These are phyloP conservation scores for Siphonodentalium dalli DNA, from an alignment of 2,888 invertebrate genomes.

Conservation along the genomic window DNA sequence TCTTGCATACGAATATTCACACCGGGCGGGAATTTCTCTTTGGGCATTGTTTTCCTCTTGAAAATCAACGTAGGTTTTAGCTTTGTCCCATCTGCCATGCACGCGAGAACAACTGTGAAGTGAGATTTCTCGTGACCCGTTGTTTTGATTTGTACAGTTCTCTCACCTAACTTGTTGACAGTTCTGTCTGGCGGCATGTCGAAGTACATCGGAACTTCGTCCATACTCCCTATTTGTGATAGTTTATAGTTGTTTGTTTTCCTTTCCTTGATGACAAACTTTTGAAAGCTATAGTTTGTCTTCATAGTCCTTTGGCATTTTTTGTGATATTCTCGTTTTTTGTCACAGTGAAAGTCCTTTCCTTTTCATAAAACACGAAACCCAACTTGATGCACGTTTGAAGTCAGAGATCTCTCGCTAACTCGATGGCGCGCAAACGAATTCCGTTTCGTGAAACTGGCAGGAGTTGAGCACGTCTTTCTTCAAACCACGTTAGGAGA, in stretches of 20 bases:
- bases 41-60: slow-evolving; percentile 31
- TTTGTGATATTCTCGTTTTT: too few relatives aligned
- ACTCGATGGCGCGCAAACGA: too few relatives aligned
- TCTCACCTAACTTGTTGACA: slow-evolving; percentile 17
- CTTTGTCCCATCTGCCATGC: slow-evolving; percentile 29
- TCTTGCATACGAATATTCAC: slow-evolving; percentile 16
- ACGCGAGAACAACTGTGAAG: slow-evolving; percentile 31
- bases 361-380: too few relatives aligned
- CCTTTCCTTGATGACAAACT: slow-evolving; percentile 2
- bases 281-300: too few relatives aligned
- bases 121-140: slow-evolving; percentile 23
- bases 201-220: slow-evolving; percentile 13
- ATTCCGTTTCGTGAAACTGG: too few relatives aligned
- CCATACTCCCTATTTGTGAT: slow-evolving; percentile 18
- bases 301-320: too few relatives aligned
- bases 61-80: slow-evolving; percentile 29
- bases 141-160: slow-evolving; percentile 17
- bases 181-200: slow-evolving; percentile 26
- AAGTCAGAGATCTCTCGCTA: too few relatives aligned
- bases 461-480: too few relatives aligned
- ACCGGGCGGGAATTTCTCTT: slow-evolving; percentile 24
- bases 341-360: too few relatives aligned
- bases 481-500: too few relatives aligned
- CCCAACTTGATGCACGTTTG: too few relatives aligned
- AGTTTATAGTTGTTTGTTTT: background rate